Percentiles rank a stretch among this genome's conserved stretches.
Evolutionary conservation across 1,140 invertebrate genomes (phyloP).

Genomic region (Drosophila sulfurigaster): DNA sequence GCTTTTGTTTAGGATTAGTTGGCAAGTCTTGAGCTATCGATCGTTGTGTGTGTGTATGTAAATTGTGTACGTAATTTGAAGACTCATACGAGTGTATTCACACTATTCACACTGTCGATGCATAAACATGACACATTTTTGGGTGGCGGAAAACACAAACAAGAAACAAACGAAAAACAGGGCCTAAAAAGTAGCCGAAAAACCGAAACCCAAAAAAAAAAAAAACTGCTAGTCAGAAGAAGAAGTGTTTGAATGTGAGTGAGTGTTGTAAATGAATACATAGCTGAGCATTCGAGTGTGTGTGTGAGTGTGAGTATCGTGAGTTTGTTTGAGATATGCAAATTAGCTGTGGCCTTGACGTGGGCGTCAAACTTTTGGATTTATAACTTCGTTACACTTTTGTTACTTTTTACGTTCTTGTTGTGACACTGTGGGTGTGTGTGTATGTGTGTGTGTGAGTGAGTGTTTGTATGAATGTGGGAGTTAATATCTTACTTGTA

Average conservation of each 20-base stretch:
- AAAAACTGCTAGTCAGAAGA: constrained; percentile 5
- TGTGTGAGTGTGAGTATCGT: constrained; percentile 43
- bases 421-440: constrained; percentile 13
- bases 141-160: neutral
- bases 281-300: neutral
- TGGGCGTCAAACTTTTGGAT: constrained; percentile 81
- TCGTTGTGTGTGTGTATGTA: constrained; percentile 10
- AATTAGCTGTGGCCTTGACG: constrained; percentile 80
- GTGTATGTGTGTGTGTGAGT: constrained; percentile 4
- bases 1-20: neutral
- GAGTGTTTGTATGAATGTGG: constrained; percentile 42
- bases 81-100: constrained; percentile 16
- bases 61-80: too few relatives aligned
- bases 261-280: constrained; percentile 24
- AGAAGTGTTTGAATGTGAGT: constrained; percentile 4
- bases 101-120: neutral
- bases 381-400: constrained; percentile 81
- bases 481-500: constrained; percentile 55
- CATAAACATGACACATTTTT: constrained; percentile 18
- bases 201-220: too few relatives aligned
- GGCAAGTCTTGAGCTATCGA: constrained; percentile 3
- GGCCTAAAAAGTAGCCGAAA: constrained; percentile 6
- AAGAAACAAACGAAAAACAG: neutral
- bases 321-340: constrained; percentile 72
- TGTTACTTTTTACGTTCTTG: constrained; percentile 58